phyloP scores from a whole-genome alignment of 30 jellyfish, hydroid and myxozoan species.

The Catostylus mosaicus region DNA sequence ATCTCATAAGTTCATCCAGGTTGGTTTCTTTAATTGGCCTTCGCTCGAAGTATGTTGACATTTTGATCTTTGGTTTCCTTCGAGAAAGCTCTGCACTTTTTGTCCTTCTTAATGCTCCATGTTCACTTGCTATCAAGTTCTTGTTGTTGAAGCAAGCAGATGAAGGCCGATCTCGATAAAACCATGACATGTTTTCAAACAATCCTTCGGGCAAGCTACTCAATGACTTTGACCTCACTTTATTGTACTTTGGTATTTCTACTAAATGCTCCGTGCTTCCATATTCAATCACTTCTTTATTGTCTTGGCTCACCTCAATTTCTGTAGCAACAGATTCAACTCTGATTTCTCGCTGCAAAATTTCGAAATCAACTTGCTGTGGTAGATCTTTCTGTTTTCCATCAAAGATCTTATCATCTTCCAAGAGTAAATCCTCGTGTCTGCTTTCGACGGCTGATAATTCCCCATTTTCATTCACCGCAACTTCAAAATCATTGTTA shows the following conservation, averaged over 20 bases:
- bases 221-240: constrained; percentile 59
- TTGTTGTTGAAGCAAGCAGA: constrained; percentile 47
- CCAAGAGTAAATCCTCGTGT: not conserved
- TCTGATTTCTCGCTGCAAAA: not conserved
- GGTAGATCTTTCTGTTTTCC: not conserved
- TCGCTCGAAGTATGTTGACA: constrained; percentile 62
- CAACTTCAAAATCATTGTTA: constrained; percentile 4
- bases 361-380: not conserved
- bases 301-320: constrained; percentile 15
- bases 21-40: constrained; percentile 79
- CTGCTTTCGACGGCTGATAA: not conserved
- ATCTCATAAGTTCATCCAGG: constrained; percentile 77
- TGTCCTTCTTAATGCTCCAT: constrained; percentile 58
- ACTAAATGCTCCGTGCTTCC: constrained; percentile 11
- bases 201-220: constrained; percentile 53
- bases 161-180: constrained; percentile 52
- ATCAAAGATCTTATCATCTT: not conserved
- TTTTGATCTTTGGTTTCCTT: constrained; percentile 64
- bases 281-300: constrained; percentile 6
- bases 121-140: not conserved
- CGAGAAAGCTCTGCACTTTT: constrained; percentile 75
- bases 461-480: constrained; percentile 14
- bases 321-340: not conserved
- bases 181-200: constrained; percentile 61
- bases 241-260: constrained; percentile 11